Evolutionary conservation across 2,888 invertebrate genomes (phyloP), one percentile per base, ranked within the genome.

Genomic region (Isoperla grammatica): DNA sequence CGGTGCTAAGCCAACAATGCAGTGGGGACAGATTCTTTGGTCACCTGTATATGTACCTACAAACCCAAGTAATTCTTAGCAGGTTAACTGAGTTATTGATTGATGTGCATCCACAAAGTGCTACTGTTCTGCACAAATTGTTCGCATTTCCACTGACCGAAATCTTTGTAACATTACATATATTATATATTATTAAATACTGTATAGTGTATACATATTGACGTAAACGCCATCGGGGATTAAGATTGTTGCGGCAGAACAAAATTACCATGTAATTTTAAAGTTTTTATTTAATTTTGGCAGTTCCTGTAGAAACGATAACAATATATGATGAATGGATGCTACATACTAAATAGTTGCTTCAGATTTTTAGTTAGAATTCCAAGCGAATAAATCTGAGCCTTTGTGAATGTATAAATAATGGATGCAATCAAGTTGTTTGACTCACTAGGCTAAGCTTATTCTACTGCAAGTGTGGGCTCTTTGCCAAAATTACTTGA

Each of bases 91-190:
- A 59, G 58, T 50, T 56, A 61, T 63, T 53, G 40, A 61, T 63
- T 53, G 40, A 61, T 60, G 63, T 63, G 64, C 62, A 61, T 62
- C 59, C 62, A 64, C 62, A 60, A 64, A 62, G 63, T 63, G 63
- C 63, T 63, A 63, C 56, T 56, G 59, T 61, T 59, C 61, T 64
- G 65, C 63, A 65, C 65, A 63, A 65, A 63, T 63, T 65, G 65
- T 65, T 65, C 63, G 63, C 64, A 62, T 65, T 65, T 65, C 62
- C 65, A 65, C 62, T 49, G 57, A 62, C 59, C 46, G 59, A 59
- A 59, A 56, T 50, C 45, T 53, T 59, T 35, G 56, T 50, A 56
- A 56, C 54, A 57, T 48, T 54, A 46, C 40, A 40, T 57, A 53
- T 56, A 62, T 40, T 40, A 40, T 59, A 60, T 60, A 62, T 50